Percentiles rank a stretch among this genome's conserved stretches.
Conservation (phyloP, 2,888 invertebrate genomes). For the Hirtodrosophila duncani region DNA sequence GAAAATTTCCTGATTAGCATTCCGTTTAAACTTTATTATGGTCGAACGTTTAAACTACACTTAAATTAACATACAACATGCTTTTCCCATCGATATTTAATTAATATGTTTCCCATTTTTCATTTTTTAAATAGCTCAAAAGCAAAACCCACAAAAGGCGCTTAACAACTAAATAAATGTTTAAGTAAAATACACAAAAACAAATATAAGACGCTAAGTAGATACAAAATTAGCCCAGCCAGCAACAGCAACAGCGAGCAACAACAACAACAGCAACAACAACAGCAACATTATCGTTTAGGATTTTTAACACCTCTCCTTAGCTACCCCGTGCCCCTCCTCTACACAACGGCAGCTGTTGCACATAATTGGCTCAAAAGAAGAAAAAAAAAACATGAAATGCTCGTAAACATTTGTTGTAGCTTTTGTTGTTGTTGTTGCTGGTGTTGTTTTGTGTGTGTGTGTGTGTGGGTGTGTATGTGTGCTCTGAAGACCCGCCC, state of each 20-base stretch:
- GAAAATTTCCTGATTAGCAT: conserved; percentile 27
- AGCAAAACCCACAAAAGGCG: conserved; percentile 18
- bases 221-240: conserved; percentile 38
- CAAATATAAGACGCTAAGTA: too few species aligned
- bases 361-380: conserved; percentile 64
- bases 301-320: conserved; percentile 43
- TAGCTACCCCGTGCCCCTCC: conserved; percentile 1
- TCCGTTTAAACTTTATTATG: too few species aligned
- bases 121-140: conserved; percentile 42
- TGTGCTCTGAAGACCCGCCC: conserved; percentile 66
- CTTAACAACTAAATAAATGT: conserved; percentile 35
- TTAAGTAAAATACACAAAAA: too few species aligned
- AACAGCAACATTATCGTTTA: conserved; percentile 31
- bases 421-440: conserved; percentile 9
- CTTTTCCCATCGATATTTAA: conserved; percentile 29
- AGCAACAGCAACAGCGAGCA: conserved; percentile 24
- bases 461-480: conserved; percentile 32
- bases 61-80: too few species aligned
- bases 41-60: too few species aligned
- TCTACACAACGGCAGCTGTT: conserved; percentile 55
- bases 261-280: conserved; percentile 17
- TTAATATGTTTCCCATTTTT: conserved; percentile 40
- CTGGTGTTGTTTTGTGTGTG: conserved; percentile 1
- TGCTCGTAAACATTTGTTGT: conserved; percentile 37
- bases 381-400: conserved; percentile 37